Evolutionary conservation across 2,113 vertebrate genomes (phyloP).

Genomic region (Ptyas mucosa): DNA sequence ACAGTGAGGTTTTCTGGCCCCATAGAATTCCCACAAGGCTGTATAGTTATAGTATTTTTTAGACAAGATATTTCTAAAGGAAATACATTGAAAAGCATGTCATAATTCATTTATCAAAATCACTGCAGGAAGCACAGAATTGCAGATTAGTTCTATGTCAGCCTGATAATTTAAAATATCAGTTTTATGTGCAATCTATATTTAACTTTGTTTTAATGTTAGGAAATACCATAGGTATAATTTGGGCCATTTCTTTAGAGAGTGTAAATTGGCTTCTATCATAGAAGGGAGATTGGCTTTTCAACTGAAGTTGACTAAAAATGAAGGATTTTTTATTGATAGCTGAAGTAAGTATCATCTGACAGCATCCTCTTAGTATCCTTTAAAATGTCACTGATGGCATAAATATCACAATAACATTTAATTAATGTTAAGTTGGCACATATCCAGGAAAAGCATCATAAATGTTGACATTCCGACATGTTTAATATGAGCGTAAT

Average conservation of each 20-base stretch:
- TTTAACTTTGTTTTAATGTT: constrained; percentile 13
- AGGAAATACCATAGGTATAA: not conserved
- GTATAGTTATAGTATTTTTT: not conserved
- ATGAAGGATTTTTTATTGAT: constrained; percentile 47
- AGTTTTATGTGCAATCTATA: constrained; percentile 14
- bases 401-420: constrained; percentile 29
- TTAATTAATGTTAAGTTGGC: constrained; percentile 28
- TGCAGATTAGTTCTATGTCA: not conserved
- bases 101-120: constrained; percentile 36
- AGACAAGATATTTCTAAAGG: not conserved
- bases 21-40: not conserved
- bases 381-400: constrained; percentile 27
- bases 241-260: not conserved
- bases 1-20: not conserved
- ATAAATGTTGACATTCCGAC: constrained; percentile 22
- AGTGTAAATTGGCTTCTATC: not conserved
- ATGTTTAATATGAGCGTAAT: constrained; percentile 42
- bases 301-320: constrained; percentile 28
- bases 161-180: not conserved
- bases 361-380: constrained; percentile 11
- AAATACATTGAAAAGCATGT: not conserved
- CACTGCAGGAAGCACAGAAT: constrained; percentile 25
- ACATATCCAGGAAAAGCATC: constrained; percentile 22
- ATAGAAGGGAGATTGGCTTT: not conserved
- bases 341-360: not conserved